phyloP scores from a whole-genome alignment of 2,113 vertebrate genomes.

The Oreamnos americanus region DNA sequence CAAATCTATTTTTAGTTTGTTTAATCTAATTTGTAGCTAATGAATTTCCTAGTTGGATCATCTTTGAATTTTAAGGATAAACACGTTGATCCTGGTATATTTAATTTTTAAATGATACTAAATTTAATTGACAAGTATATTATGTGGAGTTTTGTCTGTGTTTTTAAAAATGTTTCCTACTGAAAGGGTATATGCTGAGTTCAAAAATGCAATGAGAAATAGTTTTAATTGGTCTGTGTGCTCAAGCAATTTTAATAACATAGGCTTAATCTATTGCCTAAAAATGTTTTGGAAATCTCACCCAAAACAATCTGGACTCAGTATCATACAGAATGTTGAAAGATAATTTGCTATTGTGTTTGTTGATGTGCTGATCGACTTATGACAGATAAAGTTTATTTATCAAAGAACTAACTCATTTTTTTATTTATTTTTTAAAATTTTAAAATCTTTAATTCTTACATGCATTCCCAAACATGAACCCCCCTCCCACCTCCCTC shows the following conservation, averaged over 20 bases:
- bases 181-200: not conserved
- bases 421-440: too few species aligned
- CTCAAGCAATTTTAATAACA: not conserved
- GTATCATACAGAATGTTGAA: not conserved
- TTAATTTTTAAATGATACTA: slow-evolving; percentile 15
- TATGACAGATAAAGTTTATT: not conserved
- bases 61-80: not conserved
- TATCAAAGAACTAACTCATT: not conserved
- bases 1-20: not conserved
- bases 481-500: too few species aligned
- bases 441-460: too few species aligned
- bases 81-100: not conserved
- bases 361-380: not conserved
- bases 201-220: not conserved
- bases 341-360: not conserved
- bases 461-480: too few species aligned
- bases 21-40: not conserved
- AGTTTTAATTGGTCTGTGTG: not conserved
- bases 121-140: slow-evolving; percentile 10
- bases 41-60: slow-evolving; percentile 21
- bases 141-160: not conserved
- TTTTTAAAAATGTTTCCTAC: not conserved
- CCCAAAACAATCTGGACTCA: not conserved
- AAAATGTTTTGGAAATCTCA: not conserved
- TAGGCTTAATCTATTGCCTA: not conserved